Conservation (phyloP, 1,140 invertebrate genomes). For the Vanessa tameamea region DNA sequence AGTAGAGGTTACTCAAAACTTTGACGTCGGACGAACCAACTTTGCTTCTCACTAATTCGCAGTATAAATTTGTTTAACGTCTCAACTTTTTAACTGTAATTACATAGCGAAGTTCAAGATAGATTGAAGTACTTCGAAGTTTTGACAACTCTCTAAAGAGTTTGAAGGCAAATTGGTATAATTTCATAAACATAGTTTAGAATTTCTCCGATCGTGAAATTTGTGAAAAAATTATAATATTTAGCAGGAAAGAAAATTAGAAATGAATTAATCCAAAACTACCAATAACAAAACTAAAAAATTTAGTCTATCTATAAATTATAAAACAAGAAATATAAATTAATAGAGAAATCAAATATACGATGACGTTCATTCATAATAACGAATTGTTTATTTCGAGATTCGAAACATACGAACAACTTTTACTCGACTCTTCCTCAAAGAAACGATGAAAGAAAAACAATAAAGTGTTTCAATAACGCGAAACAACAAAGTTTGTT, state of each 20-base stretch:
- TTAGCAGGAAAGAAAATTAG: too few species aligned
- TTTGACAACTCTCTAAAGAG: slow-evolving; percentile 50
- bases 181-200: slow-evolving; percentile 7
- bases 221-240: background rate
- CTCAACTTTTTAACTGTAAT: slow-evolving; percentile 79
- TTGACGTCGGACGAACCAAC: slow-evolving; percentile 68
- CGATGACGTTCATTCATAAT: slow-evolving; percentile 17
- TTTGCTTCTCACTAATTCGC: slow-evolving; percentile 71
- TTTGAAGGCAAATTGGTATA: slow-evolving; percentile 24
- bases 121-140: slow-evolving; percentile 68
- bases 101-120: slow-evolving; percentile 72
- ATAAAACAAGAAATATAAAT: background rate
- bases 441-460: slow-evolving; percentile 73
- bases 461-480: slow-evolving; percentile 75
- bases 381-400: slow-evolving; percentile 34
- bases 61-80: slow-evolving; percentile 80
- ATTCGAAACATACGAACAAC: slow-evolving; percentile 48
- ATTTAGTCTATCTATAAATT: background rate
- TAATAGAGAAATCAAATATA: background rate
- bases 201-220: background rate
- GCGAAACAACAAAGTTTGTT: slow-evolving; percentile 73
- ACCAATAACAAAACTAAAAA: background rate
- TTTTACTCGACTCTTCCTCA: slow-evolving; percentile 48
- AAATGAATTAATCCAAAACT: background rate
- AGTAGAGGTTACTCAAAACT: slow-evolving; percentile 71